Percentiles rank a stretch among this genome's conserved stretches.
These are phyloP conservation scores for Nomada hirtipes DNA, from an alignment of 2,888 invertebrate species.

Conservation along the genomic window DNA sequence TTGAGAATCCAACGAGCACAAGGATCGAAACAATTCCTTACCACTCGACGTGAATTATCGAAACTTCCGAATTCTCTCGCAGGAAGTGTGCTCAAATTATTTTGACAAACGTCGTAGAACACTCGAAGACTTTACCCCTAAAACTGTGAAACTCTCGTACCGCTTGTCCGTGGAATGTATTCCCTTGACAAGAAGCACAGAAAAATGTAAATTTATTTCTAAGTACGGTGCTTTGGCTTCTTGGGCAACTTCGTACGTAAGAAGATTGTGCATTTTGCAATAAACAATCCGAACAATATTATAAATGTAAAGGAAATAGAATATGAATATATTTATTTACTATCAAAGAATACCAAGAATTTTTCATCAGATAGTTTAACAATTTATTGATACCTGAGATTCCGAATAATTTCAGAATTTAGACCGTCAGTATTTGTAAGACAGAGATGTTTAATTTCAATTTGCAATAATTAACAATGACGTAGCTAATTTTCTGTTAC, in stretches of 20 bases:
- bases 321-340: too few species aligned
- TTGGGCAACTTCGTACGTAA: neutral
- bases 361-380: too few species aligned
- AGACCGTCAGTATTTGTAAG: too few species aligned
- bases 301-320: too few species aligned
- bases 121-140: neutral
- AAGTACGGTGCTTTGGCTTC: neutral
- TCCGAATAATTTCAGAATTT: too few species aligned
- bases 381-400: too few species aligned
- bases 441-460: too few species aligned
- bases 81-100: conserved; percentile 1
- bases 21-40: neutral
- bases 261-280: neutral
- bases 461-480: too few species aligned
- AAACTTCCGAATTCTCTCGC: neutral
- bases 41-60: neutral
- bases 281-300: too few species aligned
- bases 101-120: conserved; percentile 3
- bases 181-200: neutral
- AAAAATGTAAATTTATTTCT: neutral
- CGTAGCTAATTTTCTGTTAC: too few species aligned
- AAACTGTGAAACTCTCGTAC: conserved; percentile 3
- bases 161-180: neutral
- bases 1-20: neutral
- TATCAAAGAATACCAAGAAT: too few species aligned